These are phyloP conservation scores for Sebastes alutus DNA, from an alignment of 2,797 vertebrate species.

Conservation along the genomic window DNA sequence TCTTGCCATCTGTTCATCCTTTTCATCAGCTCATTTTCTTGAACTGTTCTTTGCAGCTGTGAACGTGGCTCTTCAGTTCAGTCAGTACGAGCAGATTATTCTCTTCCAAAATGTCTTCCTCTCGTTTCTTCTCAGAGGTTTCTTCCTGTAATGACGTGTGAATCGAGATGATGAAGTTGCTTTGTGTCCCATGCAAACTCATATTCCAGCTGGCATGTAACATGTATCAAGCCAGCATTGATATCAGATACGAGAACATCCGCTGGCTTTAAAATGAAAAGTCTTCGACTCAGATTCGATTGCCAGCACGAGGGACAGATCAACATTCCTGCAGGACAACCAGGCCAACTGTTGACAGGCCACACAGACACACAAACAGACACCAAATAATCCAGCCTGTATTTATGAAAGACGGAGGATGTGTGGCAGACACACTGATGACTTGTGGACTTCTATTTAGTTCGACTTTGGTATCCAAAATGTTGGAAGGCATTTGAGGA, in stretches of 20 bases:
- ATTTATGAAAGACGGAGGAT: slow-evolving; percentile 24
- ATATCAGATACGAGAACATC: slow-evolving; percentile 43
- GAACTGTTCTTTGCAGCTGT: slow-evolving; percentile 1
- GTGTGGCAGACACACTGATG: slow-evolving; percentile 25
- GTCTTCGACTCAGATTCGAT: slow-evolving; percentile 22
- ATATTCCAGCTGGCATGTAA: slow-evolving; percentile 20
- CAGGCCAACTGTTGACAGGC: slow-evolving; percentile 36
- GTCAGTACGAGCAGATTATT: neutral
- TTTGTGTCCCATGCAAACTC: neutral
- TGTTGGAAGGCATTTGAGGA: slow-evolving; percentile 51
- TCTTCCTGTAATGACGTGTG: slow-evolving; percentile 12
- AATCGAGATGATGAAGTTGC: neutral
- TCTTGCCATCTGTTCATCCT: neutral
- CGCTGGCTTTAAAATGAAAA: slow-evolving; percentile 29
- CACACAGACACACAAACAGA: slow-evolving; percentile 15
- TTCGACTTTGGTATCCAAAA: slow-evolving; percentile 50
- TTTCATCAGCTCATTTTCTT: slow-evolving; percentile 1
- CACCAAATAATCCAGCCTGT: slow-evolving; percentile 25
- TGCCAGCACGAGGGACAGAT: slow-evolving; percentile 16
- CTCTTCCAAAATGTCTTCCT: neutral
- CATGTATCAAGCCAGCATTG: slow-evolving; percentile 1
- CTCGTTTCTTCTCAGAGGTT: neutral
- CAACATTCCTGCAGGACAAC: slow-evolving; percentile 28
- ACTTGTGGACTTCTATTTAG: slow-evolving; percentile 50
- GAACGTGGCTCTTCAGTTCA: neutral